Percentiles rank a stretch among this genome's conserved stretches.
These are phyloP conservation scores for Caenorhabditis zanzibari DNA, from an alignment of 2,888 invertebrate species.

Conservation along the genomic window DNA sequence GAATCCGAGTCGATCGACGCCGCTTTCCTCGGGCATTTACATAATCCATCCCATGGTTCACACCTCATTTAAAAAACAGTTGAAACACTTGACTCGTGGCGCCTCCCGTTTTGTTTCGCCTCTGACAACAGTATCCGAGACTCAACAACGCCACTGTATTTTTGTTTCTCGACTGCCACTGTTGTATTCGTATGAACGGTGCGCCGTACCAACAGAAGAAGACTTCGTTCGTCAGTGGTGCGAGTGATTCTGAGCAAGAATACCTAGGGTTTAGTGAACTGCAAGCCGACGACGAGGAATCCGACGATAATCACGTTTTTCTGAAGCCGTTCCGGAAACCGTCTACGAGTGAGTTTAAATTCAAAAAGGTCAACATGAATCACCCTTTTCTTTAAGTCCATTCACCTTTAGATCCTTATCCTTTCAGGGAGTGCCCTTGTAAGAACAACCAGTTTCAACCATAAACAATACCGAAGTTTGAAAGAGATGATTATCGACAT, in stretches of 20 bases:
- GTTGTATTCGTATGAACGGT: constrained; percentile 56
- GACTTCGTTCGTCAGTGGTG: constrained; percentile 49
- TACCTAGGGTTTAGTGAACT: constrained; percentile 28
- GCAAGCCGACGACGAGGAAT: constrained; percentile 58
- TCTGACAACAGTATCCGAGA: constrained; percentile 32
- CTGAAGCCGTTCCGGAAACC: constrained; percentile 23
- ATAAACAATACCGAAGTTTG: constrained; percentile 62
- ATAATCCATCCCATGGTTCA: constrained; percentile 53
- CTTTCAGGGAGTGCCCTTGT: constrained; percentile 50
- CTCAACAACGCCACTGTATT: not conserved
- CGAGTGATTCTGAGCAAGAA: constrained; percentile 52
- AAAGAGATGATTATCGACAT: constrained; percentile 67
- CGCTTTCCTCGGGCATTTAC: constrained; percentile 16
- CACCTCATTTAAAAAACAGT: constrained; percentile 60
- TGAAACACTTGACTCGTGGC: constrained; percentile 43
- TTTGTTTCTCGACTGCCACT: not conserved
- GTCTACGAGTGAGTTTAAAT: constrained; percentile 31
- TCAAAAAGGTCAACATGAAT: not conserved
- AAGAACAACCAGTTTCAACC: constrained; percentile 61
- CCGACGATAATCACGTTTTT: constrained; percentile 45
- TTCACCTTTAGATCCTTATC: constrained; percentile 5
- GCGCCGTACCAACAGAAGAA: constrained; percentile 54
- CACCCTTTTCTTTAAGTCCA: not conserved
- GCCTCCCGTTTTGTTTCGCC: constrained; percentile 17
- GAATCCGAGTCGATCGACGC: constrained; percentile 19